A percentile compares a stretch with the other conserved stretches of the same genome.
phyloP scores from a whole-genome alignment of 2,113 vertebrate species.

The Psittacus erithacus region DNA sequence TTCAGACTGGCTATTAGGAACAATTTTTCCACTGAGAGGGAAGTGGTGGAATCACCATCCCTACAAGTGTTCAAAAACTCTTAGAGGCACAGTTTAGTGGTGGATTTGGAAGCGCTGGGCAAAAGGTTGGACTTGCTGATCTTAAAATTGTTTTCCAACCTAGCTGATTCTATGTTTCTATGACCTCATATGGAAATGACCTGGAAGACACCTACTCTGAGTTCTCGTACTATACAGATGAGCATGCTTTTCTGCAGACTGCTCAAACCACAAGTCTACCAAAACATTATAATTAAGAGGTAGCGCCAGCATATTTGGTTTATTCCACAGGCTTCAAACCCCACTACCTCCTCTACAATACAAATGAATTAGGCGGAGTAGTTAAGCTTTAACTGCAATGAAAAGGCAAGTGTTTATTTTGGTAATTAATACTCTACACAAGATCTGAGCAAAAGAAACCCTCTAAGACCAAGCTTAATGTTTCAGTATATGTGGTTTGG shows the following conservation, averaged over 20 bases:
- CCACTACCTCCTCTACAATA: not conserved
- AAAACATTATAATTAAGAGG: not conserved
- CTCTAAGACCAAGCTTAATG: not conserved
- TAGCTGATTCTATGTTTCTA: not conserved
- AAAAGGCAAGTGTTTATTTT: not conserved
- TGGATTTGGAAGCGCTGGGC: not conserved
- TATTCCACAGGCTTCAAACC: not conserved
- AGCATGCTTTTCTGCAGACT: not conserved
- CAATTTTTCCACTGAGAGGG: not conserved
- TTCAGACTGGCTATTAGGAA: not conserved
- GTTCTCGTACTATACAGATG: rapidly evolving
- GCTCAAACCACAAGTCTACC: not conserved
- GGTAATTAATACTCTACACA: not conserved
- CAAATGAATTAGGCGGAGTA: not conserved
- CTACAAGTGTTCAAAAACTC: not conserved
- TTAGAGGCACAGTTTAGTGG: not conserved
- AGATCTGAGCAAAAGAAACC: not conserved
- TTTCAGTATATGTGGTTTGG: not conserved
- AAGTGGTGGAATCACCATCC: not conserved
- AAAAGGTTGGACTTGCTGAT: not conserved
- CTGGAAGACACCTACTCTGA: not conserved
- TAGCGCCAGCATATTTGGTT: not conserved
- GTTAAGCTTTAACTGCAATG: not conserved
- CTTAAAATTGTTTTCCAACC: not conserved
- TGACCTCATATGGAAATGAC: not conserved